Evolutionary conservation across 2,888 invertebrate species (phyloP).

Genomic region (Pandemis cinnamomeana): DNA sequence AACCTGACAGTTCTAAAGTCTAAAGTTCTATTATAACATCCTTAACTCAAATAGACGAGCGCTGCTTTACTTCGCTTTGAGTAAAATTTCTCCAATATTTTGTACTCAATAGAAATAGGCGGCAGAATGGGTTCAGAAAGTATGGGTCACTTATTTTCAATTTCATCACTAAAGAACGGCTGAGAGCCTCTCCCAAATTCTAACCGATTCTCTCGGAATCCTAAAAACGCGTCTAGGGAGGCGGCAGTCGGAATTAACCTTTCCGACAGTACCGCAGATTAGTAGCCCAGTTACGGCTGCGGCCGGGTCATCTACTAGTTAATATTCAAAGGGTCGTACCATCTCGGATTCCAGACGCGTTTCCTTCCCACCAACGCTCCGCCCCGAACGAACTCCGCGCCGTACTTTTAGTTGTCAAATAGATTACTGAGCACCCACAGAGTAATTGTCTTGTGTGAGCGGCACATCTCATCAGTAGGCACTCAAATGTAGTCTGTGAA

Average conservation of each 20-base stretch:
- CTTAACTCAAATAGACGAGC: not conserved
- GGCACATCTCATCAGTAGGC: not conserved
- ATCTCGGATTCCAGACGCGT: conserved; percentile 78
- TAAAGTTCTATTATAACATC: not conserved
- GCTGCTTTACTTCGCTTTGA: not conserved
- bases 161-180: conserved; percentile 16
- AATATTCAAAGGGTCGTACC: conserved; percentile 80
- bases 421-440: conserved; percentile 54
- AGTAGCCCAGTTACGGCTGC: conserved; percentile 69
- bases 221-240: conserved; percentile 33
- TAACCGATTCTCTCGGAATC: conserved; percentile 27
- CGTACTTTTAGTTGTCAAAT: conserved; percentile 64
- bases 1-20: no score
- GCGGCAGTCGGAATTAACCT: conserved; percentile 68
- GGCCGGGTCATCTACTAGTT: conserved; percentile 77
- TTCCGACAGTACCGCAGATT: conserved; percentile 67
- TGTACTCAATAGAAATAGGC: conserved; percentile 5
- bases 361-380: conserved; percentile 57
- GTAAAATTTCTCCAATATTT: not conserved
- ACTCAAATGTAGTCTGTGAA: not conserved
- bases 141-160: conserved; percentile 23
- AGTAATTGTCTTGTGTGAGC: conserved; percentile 35
- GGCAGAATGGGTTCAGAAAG: not conserved
- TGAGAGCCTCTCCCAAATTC: conserved; percentile 20
- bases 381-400: conserved; percentile 58